Evolutionary conservation across 1,140 invertebrate genomes (phyloP).

Genomic region (Dreissena rostriformis): DNA sequence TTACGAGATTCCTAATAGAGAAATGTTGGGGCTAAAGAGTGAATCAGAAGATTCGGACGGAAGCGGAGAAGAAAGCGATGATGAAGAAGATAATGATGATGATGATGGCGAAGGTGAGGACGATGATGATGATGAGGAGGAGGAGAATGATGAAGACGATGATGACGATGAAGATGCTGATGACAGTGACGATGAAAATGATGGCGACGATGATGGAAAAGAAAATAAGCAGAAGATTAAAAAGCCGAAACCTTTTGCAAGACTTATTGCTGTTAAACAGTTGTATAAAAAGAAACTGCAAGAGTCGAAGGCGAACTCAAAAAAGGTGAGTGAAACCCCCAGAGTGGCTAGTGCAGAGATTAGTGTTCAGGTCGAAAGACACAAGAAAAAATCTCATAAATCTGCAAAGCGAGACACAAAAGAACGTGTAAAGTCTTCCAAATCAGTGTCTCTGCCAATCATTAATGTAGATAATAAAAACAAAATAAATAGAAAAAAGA

Average conservation of each 20-base stretch:
- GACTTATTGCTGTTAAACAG: constrained; percentile 45
- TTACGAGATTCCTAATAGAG: constrained; percentile 49
- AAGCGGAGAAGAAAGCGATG: constrained; percentile 28
- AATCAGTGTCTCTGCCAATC: not conserved
- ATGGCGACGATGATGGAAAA: not conserved
- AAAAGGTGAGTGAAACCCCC: constrained; percentile 3
- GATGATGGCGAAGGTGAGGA: constrained; percentile 38
- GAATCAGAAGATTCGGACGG: constrained; percentile 43
- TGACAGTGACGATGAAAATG: constrained; percentile 27
- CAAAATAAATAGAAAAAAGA: constrained; percentile 13
- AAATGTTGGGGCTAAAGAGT: constrained; percentile 56
- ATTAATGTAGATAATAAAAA: constrained; percentile 8
- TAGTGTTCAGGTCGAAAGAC: not conserved
- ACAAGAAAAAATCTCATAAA: not conserved
- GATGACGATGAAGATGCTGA: constrained; percentile 43
- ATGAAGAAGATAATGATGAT: constrained; percentile 30
- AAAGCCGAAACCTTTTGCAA: constrained; percentile 43
- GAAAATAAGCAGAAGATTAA: constrained; percentile 24
- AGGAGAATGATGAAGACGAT: constrained; percentile 32
- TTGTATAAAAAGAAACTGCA: constrained; percentile 6
- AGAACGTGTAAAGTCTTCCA: constrained; percentile 5
- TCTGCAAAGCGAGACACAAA: constrained; percentile 17
- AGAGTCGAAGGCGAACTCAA: constrained; percentile 3
- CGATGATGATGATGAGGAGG: constrained; percentile 17
- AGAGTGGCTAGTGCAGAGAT: constrained; percentile 1